phyloP scores from a whole-genome alignment of 2,888 invertebrate species.

The Eudasyphora cyanicolor region DNA sequence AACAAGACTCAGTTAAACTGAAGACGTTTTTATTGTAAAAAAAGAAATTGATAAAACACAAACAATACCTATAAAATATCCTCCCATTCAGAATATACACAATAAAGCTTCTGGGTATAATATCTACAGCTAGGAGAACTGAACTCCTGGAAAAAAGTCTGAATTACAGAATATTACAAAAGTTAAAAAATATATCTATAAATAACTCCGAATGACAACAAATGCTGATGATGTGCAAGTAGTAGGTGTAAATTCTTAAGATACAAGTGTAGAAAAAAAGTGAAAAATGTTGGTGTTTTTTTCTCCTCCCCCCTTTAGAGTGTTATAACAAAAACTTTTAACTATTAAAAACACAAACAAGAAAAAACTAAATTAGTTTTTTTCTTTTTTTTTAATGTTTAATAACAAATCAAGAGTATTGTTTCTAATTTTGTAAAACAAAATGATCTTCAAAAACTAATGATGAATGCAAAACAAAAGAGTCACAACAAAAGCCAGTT shows the following conservation, averaged over 20 bases:
- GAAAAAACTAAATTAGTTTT: constrained; percentile 19
- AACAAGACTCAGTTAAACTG: constrained; percentile 70
- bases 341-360: not conserved
- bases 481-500: too few species aligned
- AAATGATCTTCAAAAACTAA: constrained; percentile 8
- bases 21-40: constrained; percentile 50
- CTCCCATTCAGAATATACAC: not conserved
- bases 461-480: too few species aligned
- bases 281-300: constrained; percentile 5
- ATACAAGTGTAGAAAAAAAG: too few species aligned
- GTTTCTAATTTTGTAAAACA: constrained; percentile 32
- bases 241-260: not conserved
- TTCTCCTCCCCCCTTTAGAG: not conserved
- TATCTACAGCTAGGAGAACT: too few species aligned
- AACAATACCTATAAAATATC: not conserved
- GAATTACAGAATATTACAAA: not conserved
- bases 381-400: not conserved
- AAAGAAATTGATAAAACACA: constrained; percentile 42
- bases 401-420: constrained; percentile 4
- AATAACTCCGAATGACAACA: not conserved
- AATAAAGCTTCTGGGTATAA: too few species aligned
- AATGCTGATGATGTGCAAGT: not conserved
- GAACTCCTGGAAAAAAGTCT: not conserved
- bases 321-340: not conserved
- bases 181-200: too few species aligned